A percentile compares a stretch with the other conserved stretches of the same genome.
Conservation (phyloP, 2,113 vertebrate species). For the Eptesicus fuscus region DNA sequence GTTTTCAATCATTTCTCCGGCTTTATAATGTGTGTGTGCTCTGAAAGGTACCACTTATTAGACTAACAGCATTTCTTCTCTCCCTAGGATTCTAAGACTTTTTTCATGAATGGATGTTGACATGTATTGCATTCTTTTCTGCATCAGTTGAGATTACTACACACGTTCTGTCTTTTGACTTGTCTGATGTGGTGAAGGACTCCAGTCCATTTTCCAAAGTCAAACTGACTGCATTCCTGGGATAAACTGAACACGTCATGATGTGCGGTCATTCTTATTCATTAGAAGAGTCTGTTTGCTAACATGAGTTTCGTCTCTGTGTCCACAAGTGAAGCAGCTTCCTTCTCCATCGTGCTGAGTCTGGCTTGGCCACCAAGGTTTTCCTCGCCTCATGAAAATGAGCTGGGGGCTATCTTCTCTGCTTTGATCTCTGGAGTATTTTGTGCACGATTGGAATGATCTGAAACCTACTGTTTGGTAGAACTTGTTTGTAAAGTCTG, state of each 20-base stretch:
- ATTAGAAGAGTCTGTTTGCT: neutral
- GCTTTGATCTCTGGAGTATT: neutral
- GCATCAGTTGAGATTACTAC: neutral
- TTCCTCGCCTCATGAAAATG: neutral
- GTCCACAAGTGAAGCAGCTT: neutral
- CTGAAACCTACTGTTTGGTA: neutral
- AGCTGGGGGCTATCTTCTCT: neutral
- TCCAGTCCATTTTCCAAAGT: neutral
- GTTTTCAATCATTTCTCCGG: neutral
- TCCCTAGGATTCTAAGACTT: neutral
- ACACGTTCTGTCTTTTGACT: neutral
- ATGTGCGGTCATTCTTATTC: neutral
- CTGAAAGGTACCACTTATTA: neutral
- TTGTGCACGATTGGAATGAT: neutral
- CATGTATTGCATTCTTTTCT: neutral
- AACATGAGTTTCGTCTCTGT: neutral
- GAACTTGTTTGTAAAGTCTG: neutral
- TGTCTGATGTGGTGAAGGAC: neutral
- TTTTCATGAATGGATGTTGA: neutral
- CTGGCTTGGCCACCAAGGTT: neutral
- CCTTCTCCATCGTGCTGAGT: neutral
- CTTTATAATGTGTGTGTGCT: neutral
- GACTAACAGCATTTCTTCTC: neutral
- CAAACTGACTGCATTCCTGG: neutral
- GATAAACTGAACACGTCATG: rapidly evolving